phyloP scores from a whole-genome alignment of 2,113 vertebrate species.

The Porphyrio hochstetteri region DNA sequence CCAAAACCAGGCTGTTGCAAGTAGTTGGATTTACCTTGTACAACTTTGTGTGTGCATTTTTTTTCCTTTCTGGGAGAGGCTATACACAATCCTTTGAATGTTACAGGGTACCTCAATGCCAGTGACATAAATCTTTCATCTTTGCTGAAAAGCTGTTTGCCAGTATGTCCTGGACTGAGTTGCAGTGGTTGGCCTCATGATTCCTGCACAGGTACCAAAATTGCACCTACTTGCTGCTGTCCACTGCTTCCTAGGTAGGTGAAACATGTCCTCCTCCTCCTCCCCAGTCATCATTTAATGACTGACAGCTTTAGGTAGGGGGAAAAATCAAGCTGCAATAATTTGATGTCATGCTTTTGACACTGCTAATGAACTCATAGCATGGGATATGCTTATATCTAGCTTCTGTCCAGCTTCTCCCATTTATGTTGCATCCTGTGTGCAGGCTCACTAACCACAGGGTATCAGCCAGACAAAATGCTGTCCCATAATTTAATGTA shows the following conservation, averaged over 20 bases:
- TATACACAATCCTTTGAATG: not conserved
- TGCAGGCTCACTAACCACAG: not conserved
- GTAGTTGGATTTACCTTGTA: no score
- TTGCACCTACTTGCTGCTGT: not conserved
- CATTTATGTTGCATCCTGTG: not conserved
- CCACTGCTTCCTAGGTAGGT: not conserved
- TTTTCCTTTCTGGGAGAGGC: not conserved
- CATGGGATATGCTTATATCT: not conserved
- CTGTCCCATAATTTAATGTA: not conserved
- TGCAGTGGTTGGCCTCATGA: not conserved
- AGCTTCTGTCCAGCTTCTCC: not conserved
- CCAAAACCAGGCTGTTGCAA: no score
- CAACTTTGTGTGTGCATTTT: not conserved
- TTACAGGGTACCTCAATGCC: not conserved
- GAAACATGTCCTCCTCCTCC: not conserved
- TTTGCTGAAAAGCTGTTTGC: not conserved
- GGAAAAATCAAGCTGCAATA: not conserved
- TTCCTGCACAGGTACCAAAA: not conserved
- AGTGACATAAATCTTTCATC: not conserved
- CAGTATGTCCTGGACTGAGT: fast-evolving
- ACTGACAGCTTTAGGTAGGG: not conserved
- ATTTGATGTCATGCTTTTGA: not conserved
- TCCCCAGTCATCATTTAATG: not conserved
- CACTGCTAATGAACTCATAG: not conserved
- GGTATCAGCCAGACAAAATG: not conserved